Evolutionary conservation across 2,888 invertebrate species (phyloP).

Genomic region (Cyrtodaria siliqua): DNA sequence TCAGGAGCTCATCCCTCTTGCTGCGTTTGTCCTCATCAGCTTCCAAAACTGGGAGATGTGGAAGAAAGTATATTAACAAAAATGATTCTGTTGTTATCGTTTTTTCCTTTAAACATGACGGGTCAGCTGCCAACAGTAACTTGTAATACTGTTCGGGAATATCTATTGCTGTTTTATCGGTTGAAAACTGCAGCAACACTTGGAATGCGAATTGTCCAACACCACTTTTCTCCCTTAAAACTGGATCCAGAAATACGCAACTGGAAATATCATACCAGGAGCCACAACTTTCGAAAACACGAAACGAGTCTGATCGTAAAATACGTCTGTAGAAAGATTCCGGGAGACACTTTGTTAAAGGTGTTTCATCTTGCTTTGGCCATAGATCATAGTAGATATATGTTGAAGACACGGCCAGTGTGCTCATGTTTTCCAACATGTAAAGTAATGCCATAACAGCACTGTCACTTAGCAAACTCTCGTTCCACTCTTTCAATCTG

Average conservation of each 20-base stretch:
- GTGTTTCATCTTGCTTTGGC: constrained; percentile 32
- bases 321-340: constrained; percentile 40
- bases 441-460: constrained; percentile 49
- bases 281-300: constrained; percentile 42
- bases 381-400: constrained; percentile 44
- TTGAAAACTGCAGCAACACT: constrained; percentile 10
- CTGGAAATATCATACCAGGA: constrained; percentile 26
- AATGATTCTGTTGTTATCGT: constrained; percentile 49
- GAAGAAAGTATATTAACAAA: constrained; percentile 48
- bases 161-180: constrained; percentile 25
- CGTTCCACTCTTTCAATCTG: constrained; percentile 55
- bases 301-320: neutral
- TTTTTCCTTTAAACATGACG: constrained; percentile 6
- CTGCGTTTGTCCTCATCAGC: neutral
- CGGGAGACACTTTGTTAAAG: neutral
- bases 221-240: constrained; percentile 13
- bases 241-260: constrained; percentile 48
- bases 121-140: constrained; percentile 7
- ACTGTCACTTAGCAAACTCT: constrained; percentile 53
- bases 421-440: constrained; percentile 37
- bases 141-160: constrained; percentile 21
- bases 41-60: constrained; percentile 35
- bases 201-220: constrained; percentile 36
- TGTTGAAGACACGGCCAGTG: neutral
- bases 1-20: constrained; percentile 11